Base-by-base conservation (phyloP, 2,888 invertebrate species). In the Acronicta leporina region DNA sequence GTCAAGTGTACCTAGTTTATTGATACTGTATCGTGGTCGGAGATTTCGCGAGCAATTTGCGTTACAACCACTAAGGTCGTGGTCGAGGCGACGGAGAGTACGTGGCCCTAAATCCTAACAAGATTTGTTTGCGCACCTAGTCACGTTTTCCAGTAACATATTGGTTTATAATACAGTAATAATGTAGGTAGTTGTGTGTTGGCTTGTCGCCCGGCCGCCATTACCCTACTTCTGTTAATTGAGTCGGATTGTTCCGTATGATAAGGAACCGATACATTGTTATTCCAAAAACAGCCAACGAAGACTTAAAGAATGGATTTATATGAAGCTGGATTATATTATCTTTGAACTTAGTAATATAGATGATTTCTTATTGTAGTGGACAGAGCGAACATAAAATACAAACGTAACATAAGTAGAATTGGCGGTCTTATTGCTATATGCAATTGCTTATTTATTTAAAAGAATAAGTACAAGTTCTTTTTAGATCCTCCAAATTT, bases 191-290 rank as follows among this genome's bases (percentile, higher is more conserved):
- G 20, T 20, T 20, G 20, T 51, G n/a, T 8, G 45, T 20, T 42
- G 46, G 54, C 65, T 69, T 65, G 56, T 62, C 49, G 42, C 53
- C 52, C 52, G 25, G n/a, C 48, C n/a, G 43, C 45, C 62, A 62
- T 73, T 69, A 72, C n/a, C 70, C 66, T 66, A 66, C 30, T 50
- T 74, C n/a, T 38, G 40, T 30, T 65, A 62, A 72, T 64, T 50
- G 60, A 53, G 14, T 62, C 33, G 14, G 14, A 13, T 50, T 48
- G 43, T 53, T 16, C 7, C 35, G n/a, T 14, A 16, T 30, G 10
- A 13, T 25, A 55, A 67, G 44, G 45, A 38, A 25, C 0, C 16
- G 30, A 49, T 40, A 68, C 38, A 40, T 15, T 8, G 20, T 49
- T 13, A n/a, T 13, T 48, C 35, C 38, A 38, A 47, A 62, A 64